Evolutionary conservation across 2,113 vertebrate species (phyloP).

Genomic region (Rhinopomastus cyanomelas): DNA sequence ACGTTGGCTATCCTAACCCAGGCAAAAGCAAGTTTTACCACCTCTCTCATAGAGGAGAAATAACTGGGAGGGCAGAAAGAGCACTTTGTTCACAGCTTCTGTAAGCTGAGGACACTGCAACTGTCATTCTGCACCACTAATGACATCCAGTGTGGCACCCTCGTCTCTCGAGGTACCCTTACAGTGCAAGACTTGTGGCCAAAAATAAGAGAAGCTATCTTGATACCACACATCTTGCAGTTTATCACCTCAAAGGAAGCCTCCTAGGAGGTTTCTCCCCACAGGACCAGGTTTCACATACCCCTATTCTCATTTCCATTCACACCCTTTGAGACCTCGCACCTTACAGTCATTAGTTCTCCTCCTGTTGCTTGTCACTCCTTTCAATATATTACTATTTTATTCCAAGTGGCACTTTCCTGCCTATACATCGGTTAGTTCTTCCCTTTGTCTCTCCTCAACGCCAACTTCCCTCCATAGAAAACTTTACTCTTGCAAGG

Average conservation of each 20-base stretch:
- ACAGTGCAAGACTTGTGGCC: no score
- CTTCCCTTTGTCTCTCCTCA: not conserved
- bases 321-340: rapidly evolving
- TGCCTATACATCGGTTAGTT: not conserved
- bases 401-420: not conserved
- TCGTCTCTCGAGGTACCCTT: not conserved
- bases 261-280: not conserved
- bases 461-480: not conserved
- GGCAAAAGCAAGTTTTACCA: not conserved
- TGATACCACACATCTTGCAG: not conserved
- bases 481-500: not conserved
- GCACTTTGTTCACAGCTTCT: not conserved
- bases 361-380: not conserved
- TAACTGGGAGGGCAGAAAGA: not conserved
- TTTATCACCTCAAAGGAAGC: not conserved
- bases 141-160: not conserved
- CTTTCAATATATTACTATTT: not conserved
- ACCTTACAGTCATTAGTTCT: not conserved
- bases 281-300: not conserved
- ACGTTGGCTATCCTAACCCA: not conserved
- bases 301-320: not conserved
- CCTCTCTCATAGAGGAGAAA: not conserved
- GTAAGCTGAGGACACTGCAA: not conserved
- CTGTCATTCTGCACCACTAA: not conserved
- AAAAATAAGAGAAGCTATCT: not conserved